Conservation (phyloP, 1,140 invertebrate genomes). For the Triops cancriformis region DNA sequence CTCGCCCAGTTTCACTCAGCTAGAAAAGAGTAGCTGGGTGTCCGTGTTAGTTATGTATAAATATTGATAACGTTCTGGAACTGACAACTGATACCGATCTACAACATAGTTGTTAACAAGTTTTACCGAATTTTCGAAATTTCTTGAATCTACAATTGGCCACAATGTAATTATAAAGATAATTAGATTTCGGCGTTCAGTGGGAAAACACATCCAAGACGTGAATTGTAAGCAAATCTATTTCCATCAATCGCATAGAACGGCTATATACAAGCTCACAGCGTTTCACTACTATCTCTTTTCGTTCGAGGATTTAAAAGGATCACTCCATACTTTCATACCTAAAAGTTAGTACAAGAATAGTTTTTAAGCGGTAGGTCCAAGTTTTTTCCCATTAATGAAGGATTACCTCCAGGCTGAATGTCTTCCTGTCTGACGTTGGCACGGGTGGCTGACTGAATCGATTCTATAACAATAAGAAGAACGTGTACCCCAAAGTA, state of each 20-base stretch:
- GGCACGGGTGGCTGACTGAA: conserved; percentile 45
- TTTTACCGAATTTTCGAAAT: neutral
- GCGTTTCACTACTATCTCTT: neutral
- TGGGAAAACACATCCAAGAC: no score
- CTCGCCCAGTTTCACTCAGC: conserved; percentile 14
- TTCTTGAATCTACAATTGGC: no score
- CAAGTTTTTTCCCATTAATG: conserved; percentile 13
- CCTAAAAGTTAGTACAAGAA: conserved; percentile 47
- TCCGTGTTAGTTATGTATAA: conserved; percentile 8
- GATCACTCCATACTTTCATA: conserved; percentile 62
- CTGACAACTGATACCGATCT: neutral
- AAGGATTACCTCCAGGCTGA: conserved; percentile 55
- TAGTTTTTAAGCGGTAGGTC: conserved; percentile 25
- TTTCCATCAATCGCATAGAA: neutral
- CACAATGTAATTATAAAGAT: no score
- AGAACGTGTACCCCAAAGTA: conserved; percentile 17
- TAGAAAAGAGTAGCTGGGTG: neutral
- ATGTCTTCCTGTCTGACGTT: conserved; percentile 54
- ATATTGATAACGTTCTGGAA: neutral
- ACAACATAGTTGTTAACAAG: neutral
- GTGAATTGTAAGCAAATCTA: neutral
- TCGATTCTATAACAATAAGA: conserved; percentile 46
- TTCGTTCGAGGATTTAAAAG: conserved; percentile 44
- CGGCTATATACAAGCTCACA: neutral
- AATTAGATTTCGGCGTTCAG: no score